Evolutionary conservation across 2,888 invertebrate genomes (phyloP).

Genomic region (Drosophila prolongata): DNA sequence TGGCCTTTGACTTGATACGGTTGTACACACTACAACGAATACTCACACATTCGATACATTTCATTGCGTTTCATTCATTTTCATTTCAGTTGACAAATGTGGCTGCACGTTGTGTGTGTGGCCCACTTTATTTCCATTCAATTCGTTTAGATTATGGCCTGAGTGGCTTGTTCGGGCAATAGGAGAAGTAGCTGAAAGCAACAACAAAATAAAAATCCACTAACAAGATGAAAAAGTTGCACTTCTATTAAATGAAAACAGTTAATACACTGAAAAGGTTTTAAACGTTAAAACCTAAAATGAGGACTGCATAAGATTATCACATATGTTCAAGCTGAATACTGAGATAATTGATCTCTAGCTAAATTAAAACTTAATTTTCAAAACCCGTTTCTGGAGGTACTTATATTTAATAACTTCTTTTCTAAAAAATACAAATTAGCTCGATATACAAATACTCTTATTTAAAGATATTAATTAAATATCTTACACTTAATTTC

Average conservation of each 20-base stretch:
- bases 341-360: no score
- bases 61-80: slow-evolving; percentile 71
- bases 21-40: slow-evolving; percentile 20
- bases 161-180: slow-evolving; percentile 36
- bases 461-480: no score
- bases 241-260: background rate
- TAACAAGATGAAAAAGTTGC: slow-evolving; percentile 28
- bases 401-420: no score
- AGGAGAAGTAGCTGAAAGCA: slow-evolving; percentile 36
- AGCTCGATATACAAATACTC: no score
- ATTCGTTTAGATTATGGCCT: slow-evolving; percentile 60
- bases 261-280: background rate
- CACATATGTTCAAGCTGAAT: no score
- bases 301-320: no score
- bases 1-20: slow-evolving; percentile 51
- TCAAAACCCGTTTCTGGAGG: no score
- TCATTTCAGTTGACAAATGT: slow-evolving; percentile 79
- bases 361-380: no score
- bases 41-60: slow-evolving; percentile 46
- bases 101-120: slow-evolving; percentile 56
- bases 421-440: no score
- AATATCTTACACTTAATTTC: background rate
- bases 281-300: no score
- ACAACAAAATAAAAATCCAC: slow-evolving; percentile 24
- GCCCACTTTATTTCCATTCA: slow-evolving; percentile 74